Evolutionary conservation across 2,888 invertebrate species (phyloP), one percentile per base, ranked within the genome.

Genomic region (Aspidapion aeneum): DNA sequence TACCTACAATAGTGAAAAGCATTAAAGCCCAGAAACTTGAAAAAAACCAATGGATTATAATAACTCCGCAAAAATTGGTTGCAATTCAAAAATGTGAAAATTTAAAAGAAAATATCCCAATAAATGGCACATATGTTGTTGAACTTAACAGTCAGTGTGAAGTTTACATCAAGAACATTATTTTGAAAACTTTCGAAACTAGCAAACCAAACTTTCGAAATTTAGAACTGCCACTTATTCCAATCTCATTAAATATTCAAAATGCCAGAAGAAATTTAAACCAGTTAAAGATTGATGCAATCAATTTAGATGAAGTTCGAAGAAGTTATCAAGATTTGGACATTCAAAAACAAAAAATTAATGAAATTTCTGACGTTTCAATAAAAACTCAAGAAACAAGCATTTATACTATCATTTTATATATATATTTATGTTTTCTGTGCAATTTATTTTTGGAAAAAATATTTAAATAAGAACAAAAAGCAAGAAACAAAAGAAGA

Each of bases 41-140:
- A 54, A 21, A 22, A 12, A 58, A 62, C 21, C 19, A 62, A 18
- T n/a, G n/a, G n/a, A n/a, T n/a, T n/a, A n/a, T n/a, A n/a, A 20
- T 59, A 16, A 18, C 55, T 12, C 55, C 59, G 2, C 18, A 59
- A 19, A 18, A 21, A 20, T 49, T 49, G 16, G 50, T 58, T 20
- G 62, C 48, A 16, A 58, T n/a, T n/a, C 58, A 62, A 58, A 54
- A 57, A 7, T 63, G 63, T 35, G n/a, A n/a, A n/a, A n/a, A n/a
- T n/a, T 51, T 52, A 49, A 56, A 18, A 35, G 63, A 60, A 18
- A 61, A 56, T 21, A 63, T 61, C n/a, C n/a, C n/a, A n/a, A n/a
- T n/a, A n/a, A n/a, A n/a, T n/a, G n/a, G n/a, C n/a, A n/a, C n/a
- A 16, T 60, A 48, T 2, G 2, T 63, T 2, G n/a, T n/a, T n/a